Percentiles rank a stretch among this genome's conserved stretches.
These are phyloP conservation scores for Poeciliopsis paucimaculata DNA, from an alignment of 2,797 vertebrate species.

Conservation along the genomic window DNA sequence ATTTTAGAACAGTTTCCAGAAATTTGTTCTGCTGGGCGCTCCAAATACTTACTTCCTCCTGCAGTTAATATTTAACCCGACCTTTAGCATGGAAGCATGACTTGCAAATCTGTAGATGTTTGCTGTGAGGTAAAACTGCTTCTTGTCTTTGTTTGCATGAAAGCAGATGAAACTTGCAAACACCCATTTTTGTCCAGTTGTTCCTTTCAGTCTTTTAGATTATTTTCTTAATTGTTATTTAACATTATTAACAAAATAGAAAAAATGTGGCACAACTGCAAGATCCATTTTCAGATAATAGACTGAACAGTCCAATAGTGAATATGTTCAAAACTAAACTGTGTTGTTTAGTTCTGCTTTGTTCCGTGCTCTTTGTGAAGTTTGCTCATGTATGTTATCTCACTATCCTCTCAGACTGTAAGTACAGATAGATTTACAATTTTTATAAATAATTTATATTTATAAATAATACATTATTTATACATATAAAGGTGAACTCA, in stretches of 20 bases:
- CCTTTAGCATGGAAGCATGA: slow-evolving; percentile 44
- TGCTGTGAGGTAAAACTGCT: slow-evolving; percentile 22
- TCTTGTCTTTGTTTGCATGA: slow-evolving; percentile 28
- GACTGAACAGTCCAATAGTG: not conserved
- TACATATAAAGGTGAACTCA: not conserved
- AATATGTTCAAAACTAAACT: not conserved
- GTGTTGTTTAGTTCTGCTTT: not conserved
- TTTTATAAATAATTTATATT: not conserved
- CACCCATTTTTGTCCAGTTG: not conserved
- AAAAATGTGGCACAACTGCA: no score
- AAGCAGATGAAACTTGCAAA: not conserved
- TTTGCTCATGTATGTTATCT: not conserved
- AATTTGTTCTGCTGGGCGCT: slow-evolving; percentile 29
- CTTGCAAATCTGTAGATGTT: slow-evolving; percentile 39
- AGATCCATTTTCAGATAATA: not conserved
- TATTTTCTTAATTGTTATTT: not conserved
- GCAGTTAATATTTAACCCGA: slow-evolving; percentile 58
- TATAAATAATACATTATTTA: not conserved
- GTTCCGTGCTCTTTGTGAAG: not conserved
- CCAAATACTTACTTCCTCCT: slow-evolving; percentile 53
- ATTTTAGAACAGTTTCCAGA: slow-evolving; percentile 6
- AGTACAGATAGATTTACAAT: not conserved
- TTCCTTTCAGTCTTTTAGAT: not conserved
- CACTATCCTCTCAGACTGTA: not conserved
- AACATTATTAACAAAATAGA: no score